Evolutionary conservation across 2,797 vertebrate genomes (phyloP).

Genomic region (Micromesistius poutassou): DNA sequence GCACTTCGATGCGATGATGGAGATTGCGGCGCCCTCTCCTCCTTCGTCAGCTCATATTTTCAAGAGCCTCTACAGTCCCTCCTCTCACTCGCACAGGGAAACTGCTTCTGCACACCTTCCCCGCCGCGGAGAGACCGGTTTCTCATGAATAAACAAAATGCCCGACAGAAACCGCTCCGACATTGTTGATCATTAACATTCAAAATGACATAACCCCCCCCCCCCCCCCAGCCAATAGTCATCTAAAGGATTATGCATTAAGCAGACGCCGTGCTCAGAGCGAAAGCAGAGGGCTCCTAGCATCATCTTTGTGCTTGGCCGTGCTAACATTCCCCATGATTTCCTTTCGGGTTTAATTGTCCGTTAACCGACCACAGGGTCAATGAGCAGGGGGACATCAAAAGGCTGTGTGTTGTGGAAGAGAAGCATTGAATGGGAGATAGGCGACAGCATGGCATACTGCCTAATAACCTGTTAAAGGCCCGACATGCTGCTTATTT

Average conservation of each 20-base stretch:
- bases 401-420: constrained; percentile 42
- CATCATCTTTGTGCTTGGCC: constrained; percentile 21
- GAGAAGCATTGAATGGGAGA: constrained; percentile 38
- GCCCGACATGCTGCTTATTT: constrained; percentile 45
- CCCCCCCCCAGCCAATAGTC: background rate
- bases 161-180: background rate
- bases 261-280: background rate
- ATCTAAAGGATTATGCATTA: background rate
- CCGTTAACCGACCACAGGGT: constrained; percentile 40
- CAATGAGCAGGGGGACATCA: constrained; percentile 47
- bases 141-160: constrained; percentile 31
- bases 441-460: constrained; percentile 44
- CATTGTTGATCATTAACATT: background rate
- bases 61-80: constrained; percentile 65
- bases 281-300: constrained; percentile 27
- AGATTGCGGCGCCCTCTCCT: constrained; percentile 51
- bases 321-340: constrained; percentile 39
- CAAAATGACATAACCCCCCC: background rate
- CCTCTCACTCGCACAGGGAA: constrained; percentile 39
- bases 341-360: constrained; percentile 47
- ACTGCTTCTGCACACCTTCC: constrained; percentile 38
- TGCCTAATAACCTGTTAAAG: constrained; percentile 53
- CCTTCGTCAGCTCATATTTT: constrained; percentile 70
- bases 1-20: constrained; percentile 63
- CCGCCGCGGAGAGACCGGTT: constrained; percentile 31